Evolutionary conservation across 2,888 invertebrate genomes (phyloP).

Genomic region (Myopa testacea): DNA sequence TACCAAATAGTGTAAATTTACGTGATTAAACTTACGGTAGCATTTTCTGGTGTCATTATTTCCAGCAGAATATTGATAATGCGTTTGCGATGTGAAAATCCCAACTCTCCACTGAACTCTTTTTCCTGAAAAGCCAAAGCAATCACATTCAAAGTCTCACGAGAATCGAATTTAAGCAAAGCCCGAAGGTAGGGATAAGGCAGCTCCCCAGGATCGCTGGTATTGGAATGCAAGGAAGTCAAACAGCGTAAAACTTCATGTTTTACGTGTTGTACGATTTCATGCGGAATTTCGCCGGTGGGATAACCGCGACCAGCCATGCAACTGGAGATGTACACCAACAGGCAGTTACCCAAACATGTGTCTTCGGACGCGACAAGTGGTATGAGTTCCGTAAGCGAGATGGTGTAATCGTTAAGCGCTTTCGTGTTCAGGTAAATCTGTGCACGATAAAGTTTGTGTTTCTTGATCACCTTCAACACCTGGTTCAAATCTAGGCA

Average conservation of each 20-base stretch:
- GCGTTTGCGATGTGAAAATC: slow-evolving; percentile 78
- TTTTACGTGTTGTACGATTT: slow-evolving; percentile 76
- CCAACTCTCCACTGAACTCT: slow-evolving; percentile 81
- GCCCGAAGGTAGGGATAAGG: slow-evolving; percentile 80
- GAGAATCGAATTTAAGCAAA: slow-evolving; percentile 83
- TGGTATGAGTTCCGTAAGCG: slow-evolving; percentile 77
- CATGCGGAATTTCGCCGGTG: slow-evolving; percentile 76
- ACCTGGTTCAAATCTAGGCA: slow-evolving; percentile 83
- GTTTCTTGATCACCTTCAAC: slow-evolving; percentile 63
- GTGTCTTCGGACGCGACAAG: slow-evolving; percentile 69
- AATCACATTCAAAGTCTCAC: slow-evolving; percentile 87
- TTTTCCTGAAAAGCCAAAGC: slow-evolving; percentile 86
- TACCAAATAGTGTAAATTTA: no score
- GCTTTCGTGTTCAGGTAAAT: slow-evolving; percentile 83
- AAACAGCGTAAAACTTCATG: slow-evolving; percentile 79
- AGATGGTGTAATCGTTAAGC: slow-evolving; percentile 79
- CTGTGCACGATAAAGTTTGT: slow-evolving; percentile 65
- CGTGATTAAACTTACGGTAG: slow-evolving; percentile 71
- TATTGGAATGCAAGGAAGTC: slow-evolving; percentile 76
- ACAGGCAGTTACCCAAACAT: slow-evolving; percentile 82
- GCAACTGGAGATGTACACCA: slow-evolving; percentile 89
- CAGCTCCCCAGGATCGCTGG: slow-evolving; percentile 73
- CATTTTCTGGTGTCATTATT: slow-evolving; percentile 78
- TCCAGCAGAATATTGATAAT: slow-evolving; percentile 83
- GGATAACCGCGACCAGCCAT: slow-evolving; percentile 89